Base-by-base conservation (phyloP, 2,797 vertebrate genomes). In the Enteromius fasciolatus region DNA sequence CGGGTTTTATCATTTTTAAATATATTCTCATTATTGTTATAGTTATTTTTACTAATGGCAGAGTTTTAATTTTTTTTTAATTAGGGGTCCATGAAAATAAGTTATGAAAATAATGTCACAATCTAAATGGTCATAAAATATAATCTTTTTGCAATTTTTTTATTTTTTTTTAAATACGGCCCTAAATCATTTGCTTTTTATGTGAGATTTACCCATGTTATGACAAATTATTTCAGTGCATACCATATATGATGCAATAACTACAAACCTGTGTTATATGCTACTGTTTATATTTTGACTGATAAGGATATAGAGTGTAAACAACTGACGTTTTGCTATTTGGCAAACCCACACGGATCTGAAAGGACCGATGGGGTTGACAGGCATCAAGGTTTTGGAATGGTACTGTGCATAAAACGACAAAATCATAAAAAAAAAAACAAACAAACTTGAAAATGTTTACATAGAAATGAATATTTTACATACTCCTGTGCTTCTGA, bases 321-420 rank as follows among this genome's bases (percentile, higher is more conserved):
- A 75, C 70, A 39, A 72, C 10, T 48, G 78, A 72, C 39, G 12
- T 70, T 31, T 80, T n/a, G 6, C 44, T 78, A 12, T 78, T 66
- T 36, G 78, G 67, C 67, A 61, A 23, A 70, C 66, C 52, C 79
- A 5, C 52, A 1, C 1, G 20, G 46, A 66, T 28, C 57, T 52
- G 41, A 52, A 54, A 25, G 28, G 59, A 75, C 36, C 69, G 5
- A 70, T 20, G 28, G 69, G 31, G 3, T 15, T 15, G 39, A 48
- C 54, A 74, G 80, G 59, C 70, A 75, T 54, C 44, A 5, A 52
- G 61, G 59, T 44, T n/a, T 66, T 54, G 70, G 80, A 81, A 74
- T 75, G 69, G 17, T 66, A 20, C n/a, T 25, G 28, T 64, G 69
- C 36, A 72, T 23, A 63, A 81, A 81, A 36, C 8, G 18, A 3